Base-by-base conservation (phyloP, 2,113 vertebrate species). In the Antechinus stuartii region DNA sequence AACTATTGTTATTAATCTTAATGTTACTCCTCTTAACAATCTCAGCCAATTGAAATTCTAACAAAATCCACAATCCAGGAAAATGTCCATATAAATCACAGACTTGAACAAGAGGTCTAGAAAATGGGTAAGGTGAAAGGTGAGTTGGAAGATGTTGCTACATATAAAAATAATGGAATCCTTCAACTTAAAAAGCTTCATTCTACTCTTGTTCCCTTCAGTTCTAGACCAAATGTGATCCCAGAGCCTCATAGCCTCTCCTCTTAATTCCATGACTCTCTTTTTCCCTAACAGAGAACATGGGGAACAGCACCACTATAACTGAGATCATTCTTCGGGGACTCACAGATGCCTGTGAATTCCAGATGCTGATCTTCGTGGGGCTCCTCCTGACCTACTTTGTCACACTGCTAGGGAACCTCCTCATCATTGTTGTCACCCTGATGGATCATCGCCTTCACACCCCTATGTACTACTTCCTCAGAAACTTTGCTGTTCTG, bases 391-490 rank as follows among this genome's bases (percentile, higher is more conserved):
- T 97, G 57, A 97, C 96, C 50, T 98, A 96, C 57, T 53, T 97
- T 53, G 55, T 97, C 92, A 97, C 93, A 5, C 94, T 98, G 1
- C 91, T 97, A 47, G 98, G 97, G 89, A 98, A 98, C 26, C 53
- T 96, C 16, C 92, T 98, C 52, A 97, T 98, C 4, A 27, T 98
- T 90, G 42, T 89, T 84, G 47, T 98, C 95, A 98, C 97, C 76
- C 96, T 97, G 30, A 3, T 4, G 0, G 95, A 98, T 95, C 94
- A 93, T 54, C 35, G 54, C 23, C 97, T 98, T 76, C 95, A 97
- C 54, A 98, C 55, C 2, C 96, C 96, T 54, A 97, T 98, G 98
- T 98, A 98, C 95, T 97, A 97, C 90, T 98, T 98, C 89, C 97
- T 98, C 19, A 19, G 47, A n/a, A 97, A 94, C 89, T 96, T 98